Conservation (phyloP, 2,113 vertebrate genomes). For the Rallus limicola region DNA sequence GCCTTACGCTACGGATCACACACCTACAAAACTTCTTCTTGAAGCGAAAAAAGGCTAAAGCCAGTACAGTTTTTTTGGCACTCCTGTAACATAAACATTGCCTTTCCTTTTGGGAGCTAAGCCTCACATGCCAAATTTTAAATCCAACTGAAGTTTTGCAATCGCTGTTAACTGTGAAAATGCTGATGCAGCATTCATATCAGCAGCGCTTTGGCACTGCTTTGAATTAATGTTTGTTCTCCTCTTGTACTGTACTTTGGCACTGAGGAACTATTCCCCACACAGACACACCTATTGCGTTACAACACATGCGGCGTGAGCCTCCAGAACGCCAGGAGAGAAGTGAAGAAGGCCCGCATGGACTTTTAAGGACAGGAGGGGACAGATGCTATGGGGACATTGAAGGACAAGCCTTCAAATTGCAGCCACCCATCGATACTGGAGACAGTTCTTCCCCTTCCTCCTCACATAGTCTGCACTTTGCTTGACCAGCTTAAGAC, state of each 20-base stretch:
- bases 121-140: constrained; percentile 52
- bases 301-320: background rate
- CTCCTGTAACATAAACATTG: constrained; percentile 46
- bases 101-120: constrained; percentile 52
- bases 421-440: background rate
- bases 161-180: constrained; percentile 51
- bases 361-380: background rate
- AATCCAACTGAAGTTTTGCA: constrained; percentile 65
- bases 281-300: constrained; percentile 34
- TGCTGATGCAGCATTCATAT: constrained; percentile 45
- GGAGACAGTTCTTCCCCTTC: background rate
- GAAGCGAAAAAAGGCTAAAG: constrained; percentile 31
- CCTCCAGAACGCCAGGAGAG: background rate
- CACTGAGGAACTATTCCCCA: constrained; percentile 14
- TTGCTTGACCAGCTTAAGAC: background rate
- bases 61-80: constrained; percentile 43
- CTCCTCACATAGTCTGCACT: background rate
- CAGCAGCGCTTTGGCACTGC: constrained; percentile 22
- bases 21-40: constrained; percentile 25
- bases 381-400: background rate
- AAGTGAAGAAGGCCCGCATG: rapidly evolving
- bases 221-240: constrained; percentile 53
- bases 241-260: constrained; percentile 5
- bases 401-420: background rate
- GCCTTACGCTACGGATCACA: background rate